These are phyloP conservation scores for Pomatostomus ruficeps DNA, from an alignment of 2,113 vertebrate genomes.

Conservation along the genomic window DNA sequence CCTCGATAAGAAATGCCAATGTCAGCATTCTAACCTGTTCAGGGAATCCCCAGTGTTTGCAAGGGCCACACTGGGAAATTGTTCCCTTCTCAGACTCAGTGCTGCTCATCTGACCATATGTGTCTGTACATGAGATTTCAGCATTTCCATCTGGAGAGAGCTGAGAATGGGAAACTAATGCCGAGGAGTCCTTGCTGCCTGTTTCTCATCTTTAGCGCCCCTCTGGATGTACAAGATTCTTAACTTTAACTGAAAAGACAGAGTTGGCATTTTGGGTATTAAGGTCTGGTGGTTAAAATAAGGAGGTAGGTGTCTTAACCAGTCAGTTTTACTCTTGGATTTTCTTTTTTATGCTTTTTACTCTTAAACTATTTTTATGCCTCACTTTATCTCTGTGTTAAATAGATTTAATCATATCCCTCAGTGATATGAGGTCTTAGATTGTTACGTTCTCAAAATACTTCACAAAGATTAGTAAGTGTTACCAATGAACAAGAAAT, in stretches of 20 bases:
- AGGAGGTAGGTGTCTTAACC: neutral
- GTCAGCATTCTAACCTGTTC: neutral
- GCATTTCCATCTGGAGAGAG: neutral
- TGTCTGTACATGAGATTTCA: neutral
- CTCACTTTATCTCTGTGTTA: neutral
- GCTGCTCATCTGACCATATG: neutral
- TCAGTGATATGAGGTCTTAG: neutral
- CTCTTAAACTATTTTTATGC: neutral
- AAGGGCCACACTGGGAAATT: neutral
- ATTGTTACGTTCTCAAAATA: conserved; percentile 12
- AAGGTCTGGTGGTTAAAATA: neutral
- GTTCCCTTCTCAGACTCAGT: neutral
- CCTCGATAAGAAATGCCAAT: neutral
- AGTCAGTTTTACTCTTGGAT: neutral
- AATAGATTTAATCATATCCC: conserved; percentile 2
- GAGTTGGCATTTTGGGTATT: neutral
- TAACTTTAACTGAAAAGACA: neutral
- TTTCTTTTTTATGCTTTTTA: neutral
- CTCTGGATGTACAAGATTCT: neutral
- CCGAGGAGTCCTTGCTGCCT: neutral
- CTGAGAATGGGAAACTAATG: neutral
- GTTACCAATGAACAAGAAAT: neutral
- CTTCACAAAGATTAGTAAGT: neutral
- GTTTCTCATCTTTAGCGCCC: neutral
- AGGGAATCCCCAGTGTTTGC: neutral